A percentile compares a stretch with the other conserved stretches of the same genome.
Conservation (phyloP, 2,113 vertebrate species). For the Gymnogyps californianus region DNA sequence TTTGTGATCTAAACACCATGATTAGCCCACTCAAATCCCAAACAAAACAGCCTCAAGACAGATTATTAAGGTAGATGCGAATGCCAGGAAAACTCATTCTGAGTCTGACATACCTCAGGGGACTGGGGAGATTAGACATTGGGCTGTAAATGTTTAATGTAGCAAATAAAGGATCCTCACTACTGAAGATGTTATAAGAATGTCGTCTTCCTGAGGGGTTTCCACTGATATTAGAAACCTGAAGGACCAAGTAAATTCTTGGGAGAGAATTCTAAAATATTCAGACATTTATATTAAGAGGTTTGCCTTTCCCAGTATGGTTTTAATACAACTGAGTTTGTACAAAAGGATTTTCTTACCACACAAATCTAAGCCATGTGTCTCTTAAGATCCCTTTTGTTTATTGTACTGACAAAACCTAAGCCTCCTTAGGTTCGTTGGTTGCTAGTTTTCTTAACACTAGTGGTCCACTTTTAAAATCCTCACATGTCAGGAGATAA, state of each 20-base stretch:
- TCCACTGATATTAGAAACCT: not conserved
- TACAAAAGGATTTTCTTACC: not conserved
- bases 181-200: not conserved
- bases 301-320: not conserved
- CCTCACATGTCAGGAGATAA: not conserved
- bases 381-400: not conserved
- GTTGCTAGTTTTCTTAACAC: not conserved
- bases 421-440: not conserved
- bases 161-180: not conserved
- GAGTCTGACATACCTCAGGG: not conserved
- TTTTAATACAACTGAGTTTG: not conserved
- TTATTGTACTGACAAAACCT: not conserved
- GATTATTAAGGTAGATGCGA: slow-evolving; percentile 43
- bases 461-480: not conserved
- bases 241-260: not conserved
- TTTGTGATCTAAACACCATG: not conserved
- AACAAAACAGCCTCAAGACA: slow-evolving; percentile 2
- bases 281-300: not conserved
- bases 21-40: slow-evolving; percentile 35
- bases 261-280: not conserved
- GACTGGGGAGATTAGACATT: not conserved
- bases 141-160: slow-evolving; percentile 15
- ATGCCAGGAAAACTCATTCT: not conserved
- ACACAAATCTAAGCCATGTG: not conserved
- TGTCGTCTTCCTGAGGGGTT: not conserved